Percentiles rank a stretch among this genome's conserved stretches.
Conservation (phyloP, 2,113 vertebrate genomes). For the Paedocypris sp. region DNA sequence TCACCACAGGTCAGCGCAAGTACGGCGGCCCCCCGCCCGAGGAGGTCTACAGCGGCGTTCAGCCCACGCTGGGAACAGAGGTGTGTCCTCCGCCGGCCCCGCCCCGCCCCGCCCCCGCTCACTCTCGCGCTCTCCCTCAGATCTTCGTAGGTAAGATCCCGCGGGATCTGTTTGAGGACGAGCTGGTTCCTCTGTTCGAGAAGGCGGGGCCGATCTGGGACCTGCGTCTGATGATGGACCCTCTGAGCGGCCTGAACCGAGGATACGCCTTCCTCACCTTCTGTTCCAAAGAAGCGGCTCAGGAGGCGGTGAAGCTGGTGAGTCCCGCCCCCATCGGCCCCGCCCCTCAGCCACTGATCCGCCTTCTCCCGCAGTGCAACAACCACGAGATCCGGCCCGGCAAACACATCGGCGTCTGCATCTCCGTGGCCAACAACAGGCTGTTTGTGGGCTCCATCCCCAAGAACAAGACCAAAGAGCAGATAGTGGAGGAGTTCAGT, state of each 20-base stretch:
- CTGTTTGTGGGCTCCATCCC: slow-evolving; percentile 98
- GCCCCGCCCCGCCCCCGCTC: background rate
- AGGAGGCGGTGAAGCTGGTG: slow-evolving; percentile 94
- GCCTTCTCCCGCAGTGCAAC: slow-evolving; percentile 70
- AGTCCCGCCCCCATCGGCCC: slow-evolving; percentile 36
- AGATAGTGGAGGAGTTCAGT: slow-evolving; percentile 94
- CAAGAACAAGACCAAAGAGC: slow-evolving; percentile 99
- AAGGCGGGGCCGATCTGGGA: slow-evolving; percentile 96
- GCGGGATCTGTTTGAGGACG: slow-evolving; percentile 92
- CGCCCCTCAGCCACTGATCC: background rate
- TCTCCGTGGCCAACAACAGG: slow-evolving; percentile 98
- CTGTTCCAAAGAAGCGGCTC: slow-evolving; percentile 94
- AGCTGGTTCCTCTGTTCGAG: slow-evolving; percentile 94
- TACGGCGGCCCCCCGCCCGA: slow-evolving; percentile 94
- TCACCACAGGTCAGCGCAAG: slow-evolving; percentile 94
- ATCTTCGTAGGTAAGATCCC: slow-evolving; percentile 98
- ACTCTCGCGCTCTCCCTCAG: slow-evolving; percentile 44
- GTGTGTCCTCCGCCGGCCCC: slow-evolving; percentile 58
- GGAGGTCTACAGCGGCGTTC: slow-evolving; percentile 76
- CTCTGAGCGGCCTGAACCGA: slow-evolving; percentile 88
- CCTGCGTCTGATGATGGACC: slow-evolving; percentile 97
- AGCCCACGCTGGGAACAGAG: slow-evolving; percentile 92
- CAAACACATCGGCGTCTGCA: slow-evolving; percentile 96
- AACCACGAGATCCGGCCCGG: slow-evolving; percentile 95
- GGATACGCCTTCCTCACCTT: slow-evolving; percentile 98